Conservation (phyloP, 64 coral and sea anemone species). For the Anthopleura sola region DNA sequence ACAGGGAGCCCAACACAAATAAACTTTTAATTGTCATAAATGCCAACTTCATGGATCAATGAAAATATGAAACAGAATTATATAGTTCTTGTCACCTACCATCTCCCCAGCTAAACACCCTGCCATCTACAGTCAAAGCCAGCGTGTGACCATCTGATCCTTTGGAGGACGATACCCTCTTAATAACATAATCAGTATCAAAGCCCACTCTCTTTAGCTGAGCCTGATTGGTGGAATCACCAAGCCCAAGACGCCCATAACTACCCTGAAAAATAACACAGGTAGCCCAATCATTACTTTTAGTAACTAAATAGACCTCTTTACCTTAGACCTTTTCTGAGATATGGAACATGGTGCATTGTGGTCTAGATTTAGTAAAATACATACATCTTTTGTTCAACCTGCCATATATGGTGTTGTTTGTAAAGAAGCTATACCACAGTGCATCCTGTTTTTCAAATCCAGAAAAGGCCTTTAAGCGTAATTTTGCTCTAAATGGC, state of each 20-base stretch:
- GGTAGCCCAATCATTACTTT: not conserved
- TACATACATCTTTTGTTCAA: too few relatives aligned
- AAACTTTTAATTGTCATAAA: too few relatives aligned
- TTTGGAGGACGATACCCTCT: constrained; percentile 77
- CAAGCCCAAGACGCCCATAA: constrained; percentile 82
- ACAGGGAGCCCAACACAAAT: too few relatives aligned
- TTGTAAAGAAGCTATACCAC: too few relatives aligned
- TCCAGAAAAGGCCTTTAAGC: too few relatives aligned
- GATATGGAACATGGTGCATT: too few relatives aligned
- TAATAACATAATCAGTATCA: constrained; percentile 50
- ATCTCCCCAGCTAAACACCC: constrained; percentile 92
- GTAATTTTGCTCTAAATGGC: too few relatives aligned
- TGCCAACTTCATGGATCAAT: too few relatives aligned
- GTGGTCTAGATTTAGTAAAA: too few relatives aligned
- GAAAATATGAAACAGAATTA: not conserved
- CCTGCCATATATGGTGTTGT: too few relatives aligned
- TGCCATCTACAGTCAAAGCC: constrained; percentile 69
- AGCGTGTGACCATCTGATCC: constrained; percentile 87
- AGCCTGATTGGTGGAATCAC: constrained; percentile 77
- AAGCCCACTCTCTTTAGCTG: constrained; percentile 62
- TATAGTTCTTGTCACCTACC: constrained; percentile 24
- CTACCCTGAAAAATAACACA: constrained; percentile 55
- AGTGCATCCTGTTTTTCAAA: too few relatives aligned
- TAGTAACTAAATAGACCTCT: not conserved
- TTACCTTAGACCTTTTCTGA: too few relatives aligned